phyloP scores from a whole-genome alignment of 2,113 vertebrate genomes.

The Myotis davidii region DNA sequence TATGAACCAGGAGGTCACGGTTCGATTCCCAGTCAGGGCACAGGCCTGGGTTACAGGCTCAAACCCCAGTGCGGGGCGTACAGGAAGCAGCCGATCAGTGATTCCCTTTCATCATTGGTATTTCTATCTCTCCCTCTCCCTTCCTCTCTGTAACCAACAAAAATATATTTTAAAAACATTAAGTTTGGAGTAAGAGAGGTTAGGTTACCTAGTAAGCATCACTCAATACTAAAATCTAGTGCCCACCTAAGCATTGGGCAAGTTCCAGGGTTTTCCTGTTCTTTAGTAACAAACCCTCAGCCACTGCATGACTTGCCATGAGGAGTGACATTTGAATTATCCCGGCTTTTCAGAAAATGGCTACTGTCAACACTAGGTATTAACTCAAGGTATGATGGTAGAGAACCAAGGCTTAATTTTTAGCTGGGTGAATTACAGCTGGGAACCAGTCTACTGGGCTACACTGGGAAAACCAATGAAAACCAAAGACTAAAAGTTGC shows the following conservation, averaged over 20 bases:
- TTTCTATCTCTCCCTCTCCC: too few relatives aligned
- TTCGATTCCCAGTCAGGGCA: too few relatives aligned
- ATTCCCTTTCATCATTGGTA: too few relatives aligned
- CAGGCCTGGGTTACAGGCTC: too few relatives aligned
- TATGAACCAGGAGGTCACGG: too few relatives aligned
- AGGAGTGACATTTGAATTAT: neutral
- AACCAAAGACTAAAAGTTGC: neutral
- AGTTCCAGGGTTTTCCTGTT: neutral
- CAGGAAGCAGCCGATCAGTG: too few relatives aligned
- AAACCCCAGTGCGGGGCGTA: too few relatives aligned
- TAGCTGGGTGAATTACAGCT: neutral
- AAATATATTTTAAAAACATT: neutral
- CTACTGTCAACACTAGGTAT: neutral
- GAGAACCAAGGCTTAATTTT: constrained; percentile 3
- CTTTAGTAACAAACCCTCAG: neutral
- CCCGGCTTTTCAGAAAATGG: neutral
- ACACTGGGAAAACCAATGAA: neutral
- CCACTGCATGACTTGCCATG: neutral
- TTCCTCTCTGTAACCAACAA: neutral
- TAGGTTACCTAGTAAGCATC: neutral
- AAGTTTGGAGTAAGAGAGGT: neutral
- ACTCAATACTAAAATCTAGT: neutral
- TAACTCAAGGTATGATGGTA: neutral
- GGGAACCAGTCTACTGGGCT: neutral
- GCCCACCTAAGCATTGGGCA: neutral